These are phyloP conservation scores for Sinocyclocheilus anophthalmus DNA, from an alignment of 2,113 vertebrate species.

Conservation along the genomic window DNA sequence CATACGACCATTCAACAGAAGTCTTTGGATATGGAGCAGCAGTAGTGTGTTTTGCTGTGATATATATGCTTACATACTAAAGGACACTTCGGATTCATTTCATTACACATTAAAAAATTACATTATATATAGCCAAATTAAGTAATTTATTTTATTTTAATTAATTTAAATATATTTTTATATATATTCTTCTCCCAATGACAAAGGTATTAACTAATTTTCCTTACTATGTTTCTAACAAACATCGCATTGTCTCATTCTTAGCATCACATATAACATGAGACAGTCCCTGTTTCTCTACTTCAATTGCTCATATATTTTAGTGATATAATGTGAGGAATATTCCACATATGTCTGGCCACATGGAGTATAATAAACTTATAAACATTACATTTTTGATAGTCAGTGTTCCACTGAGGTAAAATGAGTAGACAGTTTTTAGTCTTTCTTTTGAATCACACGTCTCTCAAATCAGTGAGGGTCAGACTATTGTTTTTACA, in stretches of 20 bases:
- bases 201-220: too few species aligned
- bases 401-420: not conserved
- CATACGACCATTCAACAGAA: slow-evolving; percentile 16
- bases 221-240: too few species aligned
- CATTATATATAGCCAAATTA: not conserved
- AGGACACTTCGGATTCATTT: not conserved
- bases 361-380: not conserved
- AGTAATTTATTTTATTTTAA: too few species aligned
- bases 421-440: not conserved
- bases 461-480: not conserved
- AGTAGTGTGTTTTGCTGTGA: not conserved
- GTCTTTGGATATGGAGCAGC: not conserved
- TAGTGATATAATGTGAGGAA: not conserved
- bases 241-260: too few species aligned
- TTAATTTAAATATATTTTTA: too few species aligned
- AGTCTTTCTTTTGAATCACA: not conserved
- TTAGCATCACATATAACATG: not conserved
- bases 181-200: not conserved
- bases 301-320: not conserved
- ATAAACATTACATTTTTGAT: not conserved
- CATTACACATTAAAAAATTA: not conserved
- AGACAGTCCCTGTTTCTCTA: not conserved
- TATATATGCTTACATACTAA: not conserved
- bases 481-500: slow-evolving; percentile 1
- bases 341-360: not conserved